Evolutionary conservation across 1,140 invertebrate genomes (phyloP).

Genomic region (Xylocopa sonorina): DNA sequence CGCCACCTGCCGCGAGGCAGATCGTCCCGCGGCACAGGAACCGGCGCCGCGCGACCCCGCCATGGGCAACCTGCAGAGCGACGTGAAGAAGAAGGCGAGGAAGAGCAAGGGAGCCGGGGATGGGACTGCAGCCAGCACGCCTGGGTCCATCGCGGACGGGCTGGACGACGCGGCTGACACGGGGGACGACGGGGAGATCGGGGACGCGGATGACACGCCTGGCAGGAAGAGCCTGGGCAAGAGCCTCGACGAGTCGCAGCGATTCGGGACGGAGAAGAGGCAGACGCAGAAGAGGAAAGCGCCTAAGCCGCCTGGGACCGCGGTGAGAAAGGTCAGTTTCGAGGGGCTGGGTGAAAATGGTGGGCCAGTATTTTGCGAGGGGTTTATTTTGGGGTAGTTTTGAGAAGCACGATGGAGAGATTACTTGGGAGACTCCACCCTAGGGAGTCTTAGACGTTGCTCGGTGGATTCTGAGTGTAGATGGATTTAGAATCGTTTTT

Average conservation of each 20-base stretch:
- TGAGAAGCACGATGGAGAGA: no score
- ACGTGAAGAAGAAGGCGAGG: conserved; percentile 72
- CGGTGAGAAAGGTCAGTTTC: conserved; percentile 51
- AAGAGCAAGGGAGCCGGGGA: conserved; percentile 46
- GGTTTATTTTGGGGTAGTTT: neutral
- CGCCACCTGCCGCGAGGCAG: neutral
- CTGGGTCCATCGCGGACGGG: conserved; percentile 18
- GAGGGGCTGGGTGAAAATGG: neutral
- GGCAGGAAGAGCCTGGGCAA: conserved; percentile 15
- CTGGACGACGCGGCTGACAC: conserved; percentile 31
- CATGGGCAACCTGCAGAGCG: conserved; percentile 79
- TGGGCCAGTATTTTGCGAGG: neutral
- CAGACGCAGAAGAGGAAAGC: conserved; percentile 74
- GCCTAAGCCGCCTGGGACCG: conserved; percentile 70
- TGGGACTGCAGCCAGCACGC: conserved; percentile 21
- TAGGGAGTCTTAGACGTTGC: no score
- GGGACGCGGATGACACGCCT: conserved; percentile 35
- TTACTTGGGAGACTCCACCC: neutral
- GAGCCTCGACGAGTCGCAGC: conserved; percentile 40
- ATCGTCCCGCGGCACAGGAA: neutral
- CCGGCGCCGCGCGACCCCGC: neutral
- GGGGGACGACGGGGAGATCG: conserved; percentile 35
- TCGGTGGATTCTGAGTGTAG: no score
- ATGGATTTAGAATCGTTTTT: no score
- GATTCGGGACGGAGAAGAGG: conserved; percentile 65